Evolutionary conservation across 2,113 vertebrate species (phyloP), one percentile per base, ranked within the genome.

Genomic region (Saiga tatarica): DNA sequence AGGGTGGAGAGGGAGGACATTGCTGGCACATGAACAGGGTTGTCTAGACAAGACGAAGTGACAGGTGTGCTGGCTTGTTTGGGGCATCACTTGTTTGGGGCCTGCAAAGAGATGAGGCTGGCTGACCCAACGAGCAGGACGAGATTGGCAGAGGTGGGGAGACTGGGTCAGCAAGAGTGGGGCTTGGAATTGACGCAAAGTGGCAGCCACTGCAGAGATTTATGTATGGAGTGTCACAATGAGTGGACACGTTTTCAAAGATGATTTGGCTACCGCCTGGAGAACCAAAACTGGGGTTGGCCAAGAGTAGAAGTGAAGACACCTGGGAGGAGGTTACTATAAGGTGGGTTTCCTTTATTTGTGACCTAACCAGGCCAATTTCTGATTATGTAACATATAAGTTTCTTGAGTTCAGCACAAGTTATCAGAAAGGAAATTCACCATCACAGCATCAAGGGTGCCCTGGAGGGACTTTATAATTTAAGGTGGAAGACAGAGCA

Each of bases 11-110:
- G 1, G 13, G 52, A 59, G 15, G 11, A 3, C 15, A 2, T 5
- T 19, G 33, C 30, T 42, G 30, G 23, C 2, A 2, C 16, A 2
- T 1, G 23, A 71, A 30, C 39, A 30, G 33, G 0, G 17, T 0
- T 67, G 8, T 30, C 13, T 6, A 26, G 50, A 59, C 28, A 55
- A 71, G 2, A 12, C 1, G 21, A 55, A 62, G 17, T 2, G 3
- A 76, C 23, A 39, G 26, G n/a, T 16, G 12, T 33, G 62, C 36
- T 85, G 86, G 21, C 26, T 39, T 84, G 42, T 60, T n/a, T 83
- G 71, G 71, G 57, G 45, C 81, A 21, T 47, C 39, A n/a, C 26
- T 45, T 84, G 42, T 60, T 33, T 82, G 71, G 71, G 57, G 45
- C 81, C 25, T 47, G 10, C 0, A 42, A 33, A 42, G 59, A 39